Conservation (phyloP, 1,140 invertebrate genomes). For the Heliconius hewitsoni region DNA sequence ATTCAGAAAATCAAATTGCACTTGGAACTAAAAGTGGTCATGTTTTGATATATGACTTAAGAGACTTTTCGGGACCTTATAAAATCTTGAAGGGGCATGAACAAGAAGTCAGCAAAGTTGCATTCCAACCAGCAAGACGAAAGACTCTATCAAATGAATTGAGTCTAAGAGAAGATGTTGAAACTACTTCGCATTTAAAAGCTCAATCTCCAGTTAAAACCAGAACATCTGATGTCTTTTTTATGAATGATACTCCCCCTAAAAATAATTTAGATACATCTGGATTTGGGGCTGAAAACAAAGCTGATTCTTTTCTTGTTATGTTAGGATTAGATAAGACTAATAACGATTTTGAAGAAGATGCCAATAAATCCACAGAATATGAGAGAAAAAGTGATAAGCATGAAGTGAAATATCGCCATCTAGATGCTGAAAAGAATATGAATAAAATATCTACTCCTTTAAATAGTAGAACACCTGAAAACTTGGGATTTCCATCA, state of each 20-base stretch:
- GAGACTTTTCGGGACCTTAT: constrained; percentile 64
- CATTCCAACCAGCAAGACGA: constrained; percentile 69
- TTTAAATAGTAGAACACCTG: constrained; percentile 52
- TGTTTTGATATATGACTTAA: constrained; percentile 73
- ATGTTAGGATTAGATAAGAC: constrained; percentile 72
- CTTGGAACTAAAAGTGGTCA: constrained; percentile 74
- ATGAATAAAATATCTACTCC: constrained; percentile 73
- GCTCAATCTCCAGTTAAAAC: constrained; percentile 52
- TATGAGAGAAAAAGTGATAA: constrained; percentile 60
- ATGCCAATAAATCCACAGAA: constrained; percentile 54
- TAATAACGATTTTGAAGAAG: constrained; percentile 58
- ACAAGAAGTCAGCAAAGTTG: constrained; percentile 63
- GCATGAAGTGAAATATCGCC: constrained; percentile 55
- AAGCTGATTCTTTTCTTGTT: constrained; percentile 71
- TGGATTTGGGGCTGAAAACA: constrained; percentile 47
- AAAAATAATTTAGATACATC: constrained; percentile 52
- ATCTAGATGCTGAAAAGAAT: constrained; percentile 65
- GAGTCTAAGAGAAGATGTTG: constrained; percentile 69
- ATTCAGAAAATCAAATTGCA: constrained; percentile 66
- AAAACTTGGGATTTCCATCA: constrained; percentile 62
- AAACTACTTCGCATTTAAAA: constrained; percentile 52
- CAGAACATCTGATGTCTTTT: constrained; percentile 70
- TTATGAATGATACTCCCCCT: constrained; percentile 61
- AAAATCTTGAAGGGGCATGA: constrained; percentile 70
- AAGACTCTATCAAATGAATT: constrained; percentile 63